Evolutionary conservation across 2,797 vertebrate genomes (phyloP).

Genomic region (Amphiprion clarkii): DNA sequence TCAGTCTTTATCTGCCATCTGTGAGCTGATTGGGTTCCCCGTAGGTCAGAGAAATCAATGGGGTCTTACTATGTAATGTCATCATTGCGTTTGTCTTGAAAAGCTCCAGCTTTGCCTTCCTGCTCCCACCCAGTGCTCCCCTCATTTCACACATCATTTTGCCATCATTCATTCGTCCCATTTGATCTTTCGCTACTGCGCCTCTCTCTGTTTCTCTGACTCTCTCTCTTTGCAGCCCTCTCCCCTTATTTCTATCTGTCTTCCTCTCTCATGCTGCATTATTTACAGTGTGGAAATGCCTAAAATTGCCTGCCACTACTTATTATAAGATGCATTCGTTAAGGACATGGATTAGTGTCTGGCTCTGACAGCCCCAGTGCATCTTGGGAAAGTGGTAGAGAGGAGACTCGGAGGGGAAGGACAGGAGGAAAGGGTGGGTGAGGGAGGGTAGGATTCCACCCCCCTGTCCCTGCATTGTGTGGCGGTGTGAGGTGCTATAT

Average conservation of each 20-base stretch:
- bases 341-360: conserved; percentile 77
- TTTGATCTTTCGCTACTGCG: conserved; percentile 53
- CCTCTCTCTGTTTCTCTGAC: conserved; percentile 38
- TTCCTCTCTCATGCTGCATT: conserved; percentile 68
- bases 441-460: conserved; percentile 18
- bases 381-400: conserved; percentile 67
- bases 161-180: conserved; percentile 67
- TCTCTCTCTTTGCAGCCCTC: conserved; percentile 30
- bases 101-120: conserved; percentile 29
- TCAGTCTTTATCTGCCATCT: conserved; percentile 26
- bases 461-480: conserved; percentile 42
- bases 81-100: conserved; percentile 57
- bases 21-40: conserved; percentile 20
- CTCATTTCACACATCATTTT: conserved; percentile 80
- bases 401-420: conserved; percentile 46
- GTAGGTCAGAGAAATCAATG: conserved; percentile 24
- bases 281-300: conserved; percentile 82
- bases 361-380: conserved; percentile 73
- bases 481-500: conserved; percentile 63
- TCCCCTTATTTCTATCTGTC: conserved; percentile 31
- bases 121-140: conserved; percentile 34
- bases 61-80: conserved; percentile 29
- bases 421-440: not conserved
- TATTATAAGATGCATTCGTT: conserved; percentile 85
- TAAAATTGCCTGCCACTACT: conserved; percentile 84